Evolutionary conservation across 2,113 vertebrate species (phyloP).

Genomic region (Centropus bengalensis): DNA sequence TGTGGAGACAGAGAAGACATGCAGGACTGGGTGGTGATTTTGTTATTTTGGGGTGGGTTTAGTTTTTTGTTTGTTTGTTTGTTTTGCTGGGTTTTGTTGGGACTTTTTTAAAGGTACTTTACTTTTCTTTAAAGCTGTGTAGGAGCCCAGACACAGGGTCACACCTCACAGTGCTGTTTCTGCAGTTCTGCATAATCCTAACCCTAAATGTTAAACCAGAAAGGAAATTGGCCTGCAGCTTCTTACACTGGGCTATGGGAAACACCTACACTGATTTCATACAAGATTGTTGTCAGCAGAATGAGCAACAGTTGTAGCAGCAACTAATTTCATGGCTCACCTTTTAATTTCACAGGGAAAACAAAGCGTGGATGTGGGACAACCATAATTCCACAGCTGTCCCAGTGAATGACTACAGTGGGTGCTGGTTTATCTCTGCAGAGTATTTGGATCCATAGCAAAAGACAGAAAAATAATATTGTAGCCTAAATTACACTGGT

Average conservation of each 20-base stretch:
- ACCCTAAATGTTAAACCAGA: neutral
- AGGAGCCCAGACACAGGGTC: neutral
- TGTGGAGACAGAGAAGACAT: neutral
- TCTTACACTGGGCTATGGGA: neutral
- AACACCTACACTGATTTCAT: neutral
- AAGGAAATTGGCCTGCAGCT: neutral
- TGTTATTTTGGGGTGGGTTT: rapidly evolving
- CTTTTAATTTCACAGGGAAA: constrained; percentile 9
- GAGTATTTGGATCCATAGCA: neutral
- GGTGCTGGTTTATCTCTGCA: neutral
- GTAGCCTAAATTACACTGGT: constrained; percentile 8
- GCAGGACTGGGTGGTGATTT: rapidly evolving
- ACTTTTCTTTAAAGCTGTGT: neutral
- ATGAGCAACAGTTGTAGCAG: neutral
- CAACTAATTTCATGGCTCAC: neutral
- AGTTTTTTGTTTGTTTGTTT: no score
- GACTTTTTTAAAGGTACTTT: neutral
- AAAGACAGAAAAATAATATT: neutral
- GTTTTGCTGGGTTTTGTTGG: neutral
- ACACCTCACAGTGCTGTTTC: neutral
- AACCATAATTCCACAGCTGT: neutral
- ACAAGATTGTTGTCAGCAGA: neutral
- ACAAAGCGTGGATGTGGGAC: neutral
- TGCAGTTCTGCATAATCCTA: neutral
- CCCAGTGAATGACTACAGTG: neutral